Percentiles rank a stretch among this genome's conserved stretches.
phyloP scores from a whole-genome alignment of 2,888 invertebrate genomes.

The Papilio protenor region DNA sequence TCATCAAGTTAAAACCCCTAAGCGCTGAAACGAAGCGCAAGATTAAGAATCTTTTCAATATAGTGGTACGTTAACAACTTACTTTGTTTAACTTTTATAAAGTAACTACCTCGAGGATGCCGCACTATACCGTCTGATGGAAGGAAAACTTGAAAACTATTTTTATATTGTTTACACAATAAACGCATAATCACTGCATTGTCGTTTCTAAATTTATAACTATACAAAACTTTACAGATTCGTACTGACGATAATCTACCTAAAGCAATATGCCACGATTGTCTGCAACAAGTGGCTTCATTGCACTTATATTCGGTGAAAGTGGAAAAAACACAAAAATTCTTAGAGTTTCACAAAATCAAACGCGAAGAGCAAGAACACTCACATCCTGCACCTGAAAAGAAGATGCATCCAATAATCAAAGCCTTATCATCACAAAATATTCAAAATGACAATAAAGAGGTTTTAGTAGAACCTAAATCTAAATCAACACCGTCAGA shows the following conservation, averaged over 20 bases:
- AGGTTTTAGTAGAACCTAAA: slow-evolving; percentile 45
- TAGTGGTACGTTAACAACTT: slow-evolving; percentile 62
- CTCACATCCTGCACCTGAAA: slow-evolving; percentile 49
- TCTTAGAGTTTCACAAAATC: slow-evolving; percentile 72
- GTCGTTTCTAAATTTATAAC: background rate
- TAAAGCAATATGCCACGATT: slow-evolving; percentile 81
- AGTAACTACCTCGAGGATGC: background rate
- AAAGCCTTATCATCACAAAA: slow-evolving; percentile 59
- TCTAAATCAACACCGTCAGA: slow-evolving; percentile 55
- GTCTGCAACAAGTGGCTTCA: slow-evolving; percentile 73
- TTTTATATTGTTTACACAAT: background rate
- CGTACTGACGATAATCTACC: slow-evolving; percentile 74
- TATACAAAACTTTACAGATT: slow-evolving; percentile 58
- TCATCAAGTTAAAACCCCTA: slow-evolving; percentile 75
- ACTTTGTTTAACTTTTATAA: background rate
- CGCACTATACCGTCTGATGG: background rate
- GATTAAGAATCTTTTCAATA: slow-evolving; percentile 74
- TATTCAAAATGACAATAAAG: slow-evolving; percentile 49
- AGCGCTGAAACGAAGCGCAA: slow-evolving; percentile 75
- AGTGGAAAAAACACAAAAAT: slow-evolving; percentile 79
- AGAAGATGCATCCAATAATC: slow-evolving; percentile 60
- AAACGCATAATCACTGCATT: too few relatives aligned
- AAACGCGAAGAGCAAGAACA: slow-evolving; percentile 65
- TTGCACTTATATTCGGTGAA: slow-evolving; percentile 74
- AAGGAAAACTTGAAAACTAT: background rate